Conservation (phyloP, 2,113 vertebrate genomes). For the Gopherus evgoodei region DNA sequence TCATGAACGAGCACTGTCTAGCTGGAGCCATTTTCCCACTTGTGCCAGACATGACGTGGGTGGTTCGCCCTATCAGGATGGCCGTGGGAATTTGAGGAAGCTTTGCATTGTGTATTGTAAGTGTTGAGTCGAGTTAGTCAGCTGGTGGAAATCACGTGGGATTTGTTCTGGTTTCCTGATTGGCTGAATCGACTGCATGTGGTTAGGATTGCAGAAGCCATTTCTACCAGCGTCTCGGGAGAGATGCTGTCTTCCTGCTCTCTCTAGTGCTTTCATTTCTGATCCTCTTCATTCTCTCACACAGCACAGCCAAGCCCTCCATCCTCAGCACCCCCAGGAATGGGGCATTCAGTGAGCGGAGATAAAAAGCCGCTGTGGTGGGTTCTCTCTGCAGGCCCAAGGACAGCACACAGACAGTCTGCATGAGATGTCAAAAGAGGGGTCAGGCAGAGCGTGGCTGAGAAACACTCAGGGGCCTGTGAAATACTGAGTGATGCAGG, state of each 20-base stretch:
- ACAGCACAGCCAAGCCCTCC: no score
- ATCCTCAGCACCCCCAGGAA: neutral
- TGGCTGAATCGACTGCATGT: neutral
- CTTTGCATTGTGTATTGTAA: neutral
- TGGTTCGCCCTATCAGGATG: accelerated
- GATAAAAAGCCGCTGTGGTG: neutral
- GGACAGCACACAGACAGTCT: no score
- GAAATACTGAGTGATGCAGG: no score
- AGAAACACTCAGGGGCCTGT: no score
- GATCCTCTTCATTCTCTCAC: no score
- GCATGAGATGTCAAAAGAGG: no score
- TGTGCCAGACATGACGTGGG: accelerated
- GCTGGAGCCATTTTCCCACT: accelerated
- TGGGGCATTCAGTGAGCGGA: neutral
- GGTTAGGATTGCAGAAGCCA: neutral
- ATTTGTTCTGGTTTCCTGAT: neutral
- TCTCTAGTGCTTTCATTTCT: neutral
- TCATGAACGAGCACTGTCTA: accelerated
- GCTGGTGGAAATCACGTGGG: neutral
- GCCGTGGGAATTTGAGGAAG: neutral
- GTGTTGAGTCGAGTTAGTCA: no score
- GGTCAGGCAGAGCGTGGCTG: no score
- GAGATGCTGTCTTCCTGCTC: neutral
- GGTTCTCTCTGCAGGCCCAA: no score
- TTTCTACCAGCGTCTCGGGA: neutral